phyloP scores from a whole-genome alignment of 2,888 invertebrate species.

The Epirrhoe tristata region DNA sequence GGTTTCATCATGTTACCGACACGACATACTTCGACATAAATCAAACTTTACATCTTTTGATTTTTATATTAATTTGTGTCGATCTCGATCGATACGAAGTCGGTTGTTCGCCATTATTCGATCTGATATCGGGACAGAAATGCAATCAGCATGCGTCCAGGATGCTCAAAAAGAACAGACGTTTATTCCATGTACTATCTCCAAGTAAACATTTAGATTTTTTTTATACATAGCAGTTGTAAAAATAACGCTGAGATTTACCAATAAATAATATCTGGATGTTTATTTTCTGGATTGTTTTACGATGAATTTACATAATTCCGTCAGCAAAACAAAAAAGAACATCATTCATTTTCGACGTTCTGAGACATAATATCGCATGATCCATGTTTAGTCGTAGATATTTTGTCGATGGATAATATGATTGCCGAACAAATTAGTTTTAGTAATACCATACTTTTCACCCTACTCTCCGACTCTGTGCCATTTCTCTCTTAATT shows the following conservation, averaged over 20 bases:
- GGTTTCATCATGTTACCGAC: background rate
- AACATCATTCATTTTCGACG: background rate
- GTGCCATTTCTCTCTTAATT: conserved; percentile 35
- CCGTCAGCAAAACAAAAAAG: too few species aligned
- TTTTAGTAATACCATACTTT: conserved; percentile 35
- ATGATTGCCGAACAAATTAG: conserved; percentile 28
- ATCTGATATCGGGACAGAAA: background rate
- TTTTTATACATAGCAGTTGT: too few species aligned
- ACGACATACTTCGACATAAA: background rate
- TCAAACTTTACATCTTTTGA: background rate
- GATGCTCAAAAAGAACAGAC: background rate
- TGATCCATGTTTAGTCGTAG: conserved; percentile 15
- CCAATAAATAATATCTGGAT: too few species aligned
- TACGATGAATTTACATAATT: too few species aligned
- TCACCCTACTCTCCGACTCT: conserved; percentile 46
- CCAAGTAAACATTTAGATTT: too few species aligned
- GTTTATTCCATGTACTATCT: too few species aligned
- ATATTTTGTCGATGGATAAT: conserved; percentile 43
- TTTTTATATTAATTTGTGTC: background rate
- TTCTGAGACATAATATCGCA: background rate
- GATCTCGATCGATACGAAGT: background rate
- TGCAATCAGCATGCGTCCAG: background rate
- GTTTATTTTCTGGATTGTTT: too few species aligned
- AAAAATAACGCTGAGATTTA: too few species aligned
- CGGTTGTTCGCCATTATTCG: background rate